Evolutionary conservation across 2,888 invertebrate species (phyloP), one percentile per base, ranked within the genome.

Genomic region (Tenthredo mesomela): DNA sequence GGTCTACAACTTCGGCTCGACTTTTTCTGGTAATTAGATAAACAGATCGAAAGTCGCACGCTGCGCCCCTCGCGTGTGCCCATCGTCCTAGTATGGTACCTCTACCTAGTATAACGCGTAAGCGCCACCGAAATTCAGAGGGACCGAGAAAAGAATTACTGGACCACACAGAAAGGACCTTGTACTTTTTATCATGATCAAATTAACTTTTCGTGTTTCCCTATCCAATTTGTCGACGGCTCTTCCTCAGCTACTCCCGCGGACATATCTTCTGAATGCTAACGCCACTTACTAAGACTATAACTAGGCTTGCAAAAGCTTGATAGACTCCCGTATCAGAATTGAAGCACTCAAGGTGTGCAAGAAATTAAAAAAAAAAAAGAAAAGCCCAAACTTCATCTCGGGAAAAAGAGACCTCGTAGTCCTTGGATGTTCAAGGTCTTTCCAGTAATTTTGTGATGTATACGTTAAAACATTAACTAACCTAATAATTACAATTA

Each of bases 101-200:
- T 18, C 12, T n/a, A 40, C 70, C 37, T n/a, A n/a, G 15, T 70
- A 70, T 67, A 70, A 70, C 70, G 47, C 54, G 33, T 77, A 77
- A 77, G 77, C 77, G 77, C 77, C 77, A 77, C 77, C 33, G 77
- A 77, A 77, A 77, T 50, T 12, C 37, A 25, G 37, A 6, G 37
- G 33, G 18, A 37, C 29, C n/a, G 61, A 40, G 58, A 40, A 40
- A 54, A 77, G 47, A 21, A 61, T 21, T 18, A 80, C 37, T 21
- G 80, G 80, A 80, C 80, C 80, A 80, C 80, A 80, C 80, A 80
- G 61, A 58, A 40, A n/a, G 80, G 54, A 61, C 50, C 50, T 80
- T 80, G 58, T 80, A 61, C 82, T 82, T 82, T 82, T 82, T 82
- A 82, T 82, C 82, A 61, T 18, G 43, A 65, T 82, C 82, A 50